Base-by-base conservation (phyloP, 2,888 invertebrate species). In the Ichneumoninae sp. region DNA sequence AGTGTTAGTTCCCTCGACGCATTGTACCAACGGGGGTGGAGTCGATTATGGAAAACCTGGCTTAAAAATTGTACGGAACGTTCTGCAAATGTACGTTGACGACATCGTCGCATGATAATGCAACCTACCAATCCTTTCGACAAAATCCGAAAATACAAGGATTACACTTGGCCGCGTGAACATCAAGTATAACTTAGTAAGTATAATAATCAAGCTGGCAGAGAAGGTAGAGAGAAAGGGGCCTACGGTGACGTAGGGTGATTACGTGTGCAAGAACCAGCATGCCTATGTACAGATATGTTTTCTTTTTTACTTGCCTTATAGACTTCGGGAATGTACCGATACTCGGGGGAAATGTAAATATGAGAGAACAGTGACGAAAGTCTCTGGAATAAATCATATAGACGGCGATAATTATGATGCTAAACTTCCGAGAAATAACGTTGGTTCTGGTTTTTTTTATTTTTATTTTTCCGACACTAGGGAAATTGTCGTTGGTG, bases 401-500 rank as follows among this genome's bases (percentile, higher is more conserved):
- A 54, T 54, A 54, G 7, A 19, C 19, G 10, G 3, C n/a, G n/a
- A 57, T 60, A 22, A 54, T 60, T 26, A 69, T 40, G 50, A 57
- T 52, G n/a, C 5, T 65, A 78, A 47, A 70, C 47, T 19, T 52
- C 10, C 40, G 40, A 7, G n/a, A 52, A 52, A 52, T 30, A 60
- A 13, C 54, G 44, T 52, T 10, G 40, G 19, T 22, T 16, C 22
- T 19, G 70, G 13, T 54, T 54, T 71, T 40, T 71, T 40, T 47
- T 40, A 50, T 65, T 71, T 66, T 22, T 10, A 26, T 47, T n/a
- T 40, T 22, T 13, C 7, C 16, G 54, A 65, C 81, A 44, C 44
- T 16, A 19, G 81, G 81, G 81, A 76, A 82, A 82, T 82, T 71
- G 44, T 54, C 54, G 65, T 33, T 47, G 50, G 30, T 40, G 16